Conservation (phyloP, 2,888 invertebrate species). For the Anarsia innoxiella region DNA sequence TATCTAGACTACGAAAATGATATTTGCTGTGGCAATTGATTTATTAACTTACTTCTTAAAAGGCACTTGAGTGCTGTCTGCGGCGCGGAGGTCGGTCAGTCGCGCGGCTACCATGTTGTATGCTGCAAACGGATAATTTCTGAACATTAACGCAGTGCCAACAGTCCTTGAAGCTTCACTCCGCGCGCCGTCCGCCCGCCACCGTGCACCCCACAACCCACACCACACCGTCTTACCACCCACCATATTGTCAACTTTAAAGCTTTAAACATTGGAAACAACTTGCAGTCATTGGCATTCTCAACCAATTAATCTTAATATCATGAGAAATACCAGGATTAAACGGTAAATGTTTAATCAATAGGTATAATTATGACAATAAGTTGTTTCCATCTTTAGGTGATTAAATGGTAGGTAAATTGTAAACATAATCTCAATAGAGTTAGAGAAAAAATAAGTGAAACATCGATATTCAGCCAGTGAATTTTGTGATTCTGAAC, state of each 20-base stretch:
- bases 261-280: constrained; percentile 10
- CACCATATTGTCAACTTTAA: constrained; percentile 71
- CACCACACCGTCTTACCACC: constrained; percentile 32
- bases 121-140: constrained; percentile 90
- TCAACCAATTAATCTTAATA: too few species aligned
- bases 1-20: constrained; percentile 9
- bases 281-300: too few species aligned
- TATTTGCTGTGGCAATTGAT: too few species aligned
- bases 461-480: too few species aligned
- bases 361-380: too few species aligned
- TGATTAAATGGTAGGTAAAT: too few species aligned
- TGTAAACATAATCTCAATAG: too few species aligned
- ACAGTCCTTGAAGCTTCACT: constrained; percentile 18
- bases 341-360: too few species aligned
- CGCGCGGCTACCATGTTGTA: constrained; percentile 99
- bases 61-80: constrained; percentile 97
- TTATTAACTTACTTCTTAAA: constrained; percentile 99
- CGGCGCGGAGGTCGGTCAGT: constrained; percentile 94
- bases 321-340: too few species aligned
- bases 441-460: too few species aligned
- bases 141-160: constrained; percentile 69
- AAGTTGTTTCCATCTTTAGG: too few species aligned
- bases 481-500: too few species aligned
- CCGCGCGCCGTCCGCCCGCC: constrained; percentile 30
- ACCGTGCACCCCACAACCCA: constrained; percentile 24